phyloP scores from a whole-genome alignment of 2,797 vertebrate species.

The Lemur catta region DNA sequence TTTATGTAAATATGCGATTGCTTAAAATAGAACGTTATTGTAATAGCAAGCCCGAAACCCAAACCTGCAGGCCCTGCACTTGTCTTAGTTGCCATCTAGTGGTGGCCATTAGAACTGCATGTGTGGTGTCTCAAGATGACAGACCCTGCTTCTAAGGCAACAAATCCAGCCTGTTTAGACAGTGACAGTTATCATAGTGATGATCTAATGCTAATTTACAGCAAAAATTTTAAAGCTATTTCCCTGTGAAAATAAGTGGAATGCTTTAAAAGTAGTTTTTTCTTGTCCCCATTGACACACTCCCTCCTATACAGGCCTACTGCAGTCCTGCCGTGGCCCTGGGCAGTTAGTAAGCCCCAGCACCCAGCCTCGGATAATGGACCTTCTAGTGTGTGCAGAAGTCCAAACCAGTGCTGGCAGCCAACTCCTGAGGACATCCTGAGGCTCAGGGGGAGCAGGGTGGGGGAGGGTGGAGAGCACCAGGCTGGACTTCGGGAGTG shows the following conservation, averaged over 20 bases:
- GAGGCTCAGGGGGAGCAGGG: neutral
- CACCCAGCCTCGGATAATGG: neutral
- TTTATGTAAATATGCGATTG: neutral
- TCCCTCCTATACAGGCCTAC: neutral
- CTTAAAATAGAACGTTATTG: constrained; percentile 34
- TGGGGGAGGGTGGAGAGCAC: neutral
- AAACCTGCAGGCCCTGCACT: neutral
- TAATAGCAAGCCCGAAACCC: neutral
- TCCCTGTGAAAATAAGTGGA: neutral
- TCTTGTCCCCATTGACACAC: neutral
- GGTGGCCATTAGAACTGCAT: neutral
- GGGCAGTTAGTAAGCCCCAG: neutral
- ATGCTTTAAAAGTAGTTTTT: neutral
- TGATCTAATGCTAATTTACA: neutral
- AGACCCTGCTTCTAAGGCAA: neutral
- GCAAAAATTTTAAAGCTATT: neutral
- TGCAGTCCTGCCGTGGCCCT: neutral
- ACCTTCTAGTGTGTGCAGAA: neutral
- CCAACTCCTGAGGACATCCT: neutral
- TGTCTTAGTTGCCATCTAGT: constrained; percentile 13
- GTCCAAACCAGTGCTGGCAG: neutral
- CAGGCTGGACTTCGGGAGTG: neutral
- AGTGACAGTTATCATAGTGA: neutral
- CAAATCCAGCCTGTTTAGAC: neutral
- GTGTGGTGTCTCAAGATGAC: neutral